Percentiles rank a stretch among this genome's conserved stretches.
These are phyloP conservation scores for Tenthredo amoena DNA, from an alignment of 2,888 invertebrate genomes.

Conservation along the genomic window DNA sequence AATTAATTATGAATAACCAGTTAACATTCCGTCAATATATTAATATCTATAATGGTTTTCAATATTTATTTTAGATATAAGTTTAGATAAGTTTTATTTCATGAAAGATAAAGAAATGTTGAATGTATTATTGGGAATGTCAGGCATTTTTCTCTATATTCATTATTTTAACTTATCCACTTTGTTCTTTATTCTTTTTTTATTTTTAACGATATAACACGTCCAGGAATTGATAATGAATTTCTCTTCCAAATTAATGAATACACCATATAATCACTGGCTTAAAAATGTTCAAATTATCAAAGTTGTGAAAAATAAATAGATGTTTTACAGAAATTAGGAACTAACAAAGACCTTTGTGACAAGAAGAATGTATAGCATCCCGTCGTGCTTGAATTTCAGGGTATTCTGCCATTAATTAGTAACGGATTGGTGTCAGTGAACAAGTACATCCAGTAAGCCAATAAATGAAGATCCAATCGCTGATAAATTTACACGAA, in stretches of 20 bases:
- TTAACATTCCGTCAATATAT: conserved; percentile 54
- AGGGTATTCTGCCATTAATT: not conserved
- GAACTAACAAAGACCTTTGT: not conserved
- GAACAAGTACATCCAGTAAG: not conserved
- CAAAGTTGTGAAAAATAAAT: not conserved
- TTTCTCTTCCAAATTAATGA: conserved; percentile 57
- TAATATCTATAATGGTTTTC: conserved; percentile 48
- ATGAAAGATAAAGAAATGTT: conserved; percentile 58
- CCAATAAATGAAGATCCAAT: not conserved
- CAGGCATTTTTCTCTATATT: conserved; percentile 58
- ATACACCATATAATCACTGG: conserved; percentile 11
- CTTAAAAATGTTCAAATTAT: not conserved
- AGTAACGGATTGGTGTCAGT: not conserved
- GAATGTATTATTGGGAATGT: conserved; percentile 64
- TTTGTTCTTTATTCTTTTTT: conserved; percentile 39
- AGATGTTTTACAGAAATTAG: no score
- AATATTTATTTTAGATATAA: conserved; percentile 45
- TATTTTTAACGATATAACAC: conserved; percentile 51
- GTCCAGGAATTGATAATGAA: conserved; percentile 56
- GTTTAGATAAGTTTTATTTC: conserved; percentile 23
- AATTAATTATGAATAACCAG: conserved; percentile 62
- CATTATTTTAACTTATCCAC: conserved; percentile 35
- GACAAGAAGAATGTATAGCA: not conserved
- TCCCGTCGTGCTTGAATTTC: not conserved
- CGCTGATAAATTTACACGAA: not conserved